A percentile compares a stretch with the other conserved stretches of the same genome.
These are phyloP conservation scores for Sprattus sprattus DNA, from an alignment of 2,113 vertebrate species.

Conservation along the genomic window DNA sequence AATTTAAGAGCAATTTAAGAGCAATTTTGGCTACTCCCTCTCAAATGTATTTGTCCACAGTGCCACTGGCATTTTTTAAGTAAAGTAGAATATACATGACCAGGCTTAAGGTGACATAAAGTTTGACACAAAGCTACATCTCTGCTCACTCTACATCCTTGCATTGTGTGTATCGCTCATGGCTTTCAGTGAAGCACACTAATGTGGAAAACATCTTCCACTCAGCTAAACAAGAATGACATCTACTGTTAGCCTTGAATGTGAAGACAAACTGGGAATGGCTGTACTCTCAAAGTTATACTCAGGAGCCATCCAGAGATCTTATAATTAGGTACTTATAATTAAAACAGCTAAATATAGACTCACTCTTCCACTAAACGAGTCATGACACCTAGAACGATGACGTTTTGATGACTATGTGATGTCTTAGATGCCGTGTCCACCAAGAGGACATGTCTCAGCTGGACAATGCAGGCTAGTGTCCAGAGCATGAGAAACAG, in stretches of 20 bases:
- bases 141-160: neutral
- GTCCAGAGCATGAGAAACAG: neutral
- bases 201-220: neutral
- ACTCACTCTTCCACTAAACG: no score
- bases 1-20: neutral
- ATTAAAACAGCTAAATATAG: no score
- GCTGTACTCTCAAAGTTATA: neutral
- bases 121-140: neutral
- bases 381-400: no score
- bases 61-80: neutral
- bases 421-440: neutral
- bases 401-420: neutral
- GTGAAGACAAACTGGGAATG: neutral
- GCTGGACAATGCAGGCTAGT: neutral
- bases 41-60: neutral
- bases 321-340: no score
- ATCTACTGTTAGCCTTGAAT: conserved; percentile 27
- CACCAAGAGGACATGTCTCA: neutral
- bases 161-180: neutral
- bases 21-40: neutral
- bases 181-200: neutral
- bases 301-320: no score
- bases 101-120: neutral
- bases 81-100: neutral
- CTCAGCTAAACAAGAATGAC: conserved; percentile 27